Conservation (phyloP, 2,888 invertebrate species). For the Apodemia zela region DNA sequence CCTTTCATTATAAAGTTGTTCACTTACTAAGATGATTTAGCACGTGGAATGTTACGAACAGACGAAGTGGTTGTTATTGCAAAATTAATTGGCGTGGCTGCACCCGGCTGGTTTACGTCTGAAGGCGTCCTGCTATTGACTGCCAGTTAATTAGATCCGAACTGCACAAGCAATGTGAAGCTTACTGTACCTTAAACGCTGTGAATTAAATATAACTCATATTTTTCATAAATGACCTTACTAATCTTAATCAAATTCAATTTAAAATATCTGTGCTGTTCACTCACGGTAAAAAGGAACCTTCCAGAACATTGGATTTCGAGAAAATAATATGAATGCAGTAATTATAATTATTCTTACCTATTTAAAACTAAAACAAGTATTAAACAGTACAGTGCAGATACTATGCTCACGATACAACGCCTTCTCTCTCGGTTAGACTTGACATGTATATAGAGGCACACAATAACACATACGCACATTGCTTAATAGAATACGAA, state of each 20-base stretch:
- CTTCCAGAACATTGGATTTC: too few relatives aligned
- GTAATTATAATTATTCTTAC: too few relatives aligned
- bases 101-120: conserved; percentile 60
- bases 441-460: too few relatives aligned
- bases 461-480: too few relatives aligned
- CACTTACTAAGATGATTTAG: conserved; percentile 14
- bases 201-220: background rate
- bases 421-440: too few relatives aligned
- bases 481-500: too few relatives aligned
- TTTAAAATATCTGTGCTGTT: background rate
- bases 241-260: background rate
- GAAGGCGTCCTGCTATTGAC: conserved; percentile 72
- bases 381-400: too few relatives aligned
- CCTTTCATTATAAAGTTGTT: background rate
- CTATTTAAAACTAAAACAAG: too few relatives aligned
- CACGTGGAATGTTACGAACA: conserved; percentile 10
- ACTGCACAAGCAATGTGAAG: conserved; percentile 54
- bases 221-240: background rate
- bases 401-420: too few relatives aligned
- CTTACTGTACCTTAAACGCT: conserved; percentile 32
- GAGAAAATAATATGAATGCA: too few relatives aligned
- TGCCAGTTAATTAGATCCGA: conserved; percentile 69
- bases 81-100: conserved; percentile 74
- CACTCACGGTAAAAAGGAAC: too few relatives aligned
- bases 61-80: conserved; percentile 49